Base-by-base conservation (phyloP, 2,113 vertebrate genomes). In the Aviceda subcristata region DNA sequence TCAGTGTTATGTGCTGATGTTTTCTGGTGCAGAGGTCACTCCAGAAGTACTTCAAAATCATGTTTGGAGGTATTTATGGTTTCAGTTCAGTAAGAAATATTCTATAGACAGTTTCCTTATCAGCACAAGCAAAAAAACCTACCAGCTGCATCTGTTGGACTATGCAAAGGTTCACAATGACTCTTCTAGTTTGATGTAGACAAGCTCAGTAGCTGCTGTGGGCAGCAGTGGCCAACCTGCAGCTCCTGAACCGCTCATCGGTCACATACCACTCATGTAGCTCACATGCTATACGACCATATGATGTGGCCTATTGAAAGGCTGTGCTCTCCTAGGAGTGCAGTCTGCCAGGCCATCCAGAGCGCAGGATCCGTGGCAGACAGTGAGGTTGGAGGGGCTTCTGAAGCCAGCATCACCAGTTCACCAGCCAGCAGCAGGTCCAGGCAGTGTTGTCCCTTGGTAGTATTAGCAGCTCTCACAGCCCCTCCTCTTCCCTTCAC, bases 341-440 rank as follows among this genome's bases (percentile, higher is more conserved):
- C 22, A n/a, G 19, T 4, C 74, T 59, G 18, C 30, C 1, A 4
- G 10, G 53, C 38, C 55, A 8, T 12, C 17, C 55, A 46, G 75
- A 69, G 34, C 43, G 32, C 34, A 46, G 77, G 12, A 53, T 50
- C 39, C 4, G 0, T 12, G 62, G 39, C n/a, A 36, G n/a, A 20
- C 3, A 8, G 15, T 1, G 22, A 53, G 53, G 17, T 29, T 60
- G 50, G 12, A 79, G 17, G 9, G 19, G 26, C 22, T 69, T n/a
- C 26, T 0, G 1, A 19, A 50, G 15, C 5, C n/a, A 15, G 4
- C 30, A 29, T 29, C 0, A 0, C 8, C 4, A 0, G 15, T 30
- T 64, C 29, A 59, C 11, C 27, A 46, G 51, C 27, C 27, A n/a
- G 27, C 21, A 41, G 39, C 26, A 43, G n/a, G 62, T 68, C 26